Base-by-base conservation (phyloP, 2,113 vertebrate species). In the Xiphorhynchus elegans region DNA sequence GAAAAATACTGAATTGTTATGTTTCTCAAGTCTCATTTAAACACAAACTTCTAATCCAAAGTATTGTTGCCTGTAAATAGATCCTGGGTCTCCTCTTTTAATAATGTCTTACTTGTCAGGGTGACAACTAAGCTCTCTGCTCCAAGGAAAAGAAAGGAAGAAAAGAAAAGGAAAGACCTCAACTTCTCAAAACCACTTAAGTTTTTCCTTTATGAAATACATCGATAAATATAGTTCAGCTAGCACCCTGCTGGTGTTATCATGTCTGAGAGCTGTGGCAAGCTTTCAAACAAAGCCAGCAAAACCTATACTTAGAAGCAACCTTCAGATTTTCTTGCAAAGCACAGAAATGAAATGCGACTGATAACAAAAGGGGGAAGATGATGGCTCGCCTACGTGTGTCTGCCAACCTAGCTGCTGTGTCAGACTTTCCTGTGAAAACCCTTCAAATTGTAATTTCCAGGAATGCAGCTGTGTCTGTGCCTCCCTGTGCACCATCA, bases 221-320 rank as follows among this genome's bases (percentile, higher is more conserved):
- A 50, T 37, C 7, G 91, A 93, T 97, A 97, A 98, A 97, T 97
- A 97, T 95, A 97, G 96, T 90, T 96, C 87, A 84, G 78, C 86
- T 63, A 92, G 77, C 79, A 85, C 88, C 50, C 95, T 73, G 84
- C 66, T 83, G 83, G 89, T 90, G 90, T 90, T 96, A 86, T 52
- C 87, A 29, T 39, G 52, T 91, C 89, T 95, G 49, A 68, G 72
- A 92, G 95, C 84, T 80, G 31, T 76, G 91, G 93, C 88, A 95
- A 67, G 59, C 63, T 83, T 92, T 93, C 90, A 91, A 87, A 94
- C 84, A 92, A 94, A 80, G 84, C 82, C 87, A 74, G 88, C n/a
- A 60, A 91, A 91, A 67, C 63, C 92, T 96, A 91, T 79, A 75
- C 86, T 86, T 92, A 90, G 93, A 95, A 93, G 64, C 58, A 97